These are phyloP conservation scores for Dissostichus mawsoni DNA, from an alignment of 2,113 vertebrate species.

Conservation along the genomic window DNA sequence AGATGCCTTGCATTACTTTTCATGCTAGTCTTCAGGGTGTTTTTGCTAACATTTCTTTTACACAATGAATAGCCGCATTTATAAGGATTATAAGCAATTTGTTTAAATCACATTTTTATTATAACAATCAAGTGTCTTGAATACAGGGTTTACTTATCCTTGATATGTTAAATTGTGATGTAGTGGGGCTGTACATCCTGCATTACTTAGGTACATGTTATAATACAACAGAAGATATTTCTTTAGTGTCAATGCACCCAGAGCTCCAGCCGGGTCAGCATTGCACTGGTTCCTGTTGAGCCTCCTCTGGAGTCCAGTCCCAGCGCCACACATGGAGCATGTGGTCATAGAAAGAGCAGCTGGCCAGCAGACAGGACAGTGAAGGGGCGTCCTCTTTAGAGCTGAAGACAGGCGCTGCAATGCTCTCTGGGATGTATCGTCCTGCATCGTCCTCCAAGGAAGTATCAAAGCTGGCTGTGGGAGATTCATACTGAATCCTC, in stretches of 20 bases:
- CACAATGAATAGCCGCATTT: too few relatives aligned
- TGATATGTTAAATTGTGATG: neutral
- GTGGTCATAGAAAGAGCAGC: constrained; percentile 95
- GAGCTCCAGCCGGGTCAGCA: neutral
- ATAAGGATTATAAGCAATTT: neutral
- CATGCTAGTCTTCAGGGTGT: neutral
- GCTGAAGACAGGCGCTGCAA: neutral
- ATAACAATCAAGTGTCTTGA: constrained; percentile 38
- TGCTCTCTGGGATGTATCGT: constrained; percentile 59
- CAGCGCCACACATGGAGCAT: constrained; percentile 94
- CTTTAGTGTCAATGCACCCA: neutral
- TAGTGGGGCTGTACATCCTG: constrained; percentile 3
- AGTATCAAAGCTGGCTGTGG: constrained; percentile 86
- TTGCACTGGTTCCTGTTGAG: neutral
- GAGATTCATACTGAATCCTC: constrained; percentile 86
- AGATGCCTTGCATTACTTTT: neutral
- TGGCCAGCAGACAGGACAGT: constrained; percentile 86
- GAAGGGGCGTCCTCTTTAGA: neutral
- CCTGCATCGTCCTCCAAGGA: constrained; percentile 81
- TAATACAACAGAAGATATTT: neutral
- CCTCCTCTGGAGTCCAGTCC: constrained; percentile 81
- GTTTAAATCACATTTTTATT: constrained; percentile 26
- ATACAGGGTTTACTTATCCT: constrained; percentile 32
- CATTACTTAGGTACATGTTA: neutral
- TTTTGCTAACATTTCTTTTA: neutral